These are phyloP conservation scores for Leuciscus waleckii DNA, from an alignment of 2,797 vertebrate genomes.

Conservation along the genomic window DNA sequence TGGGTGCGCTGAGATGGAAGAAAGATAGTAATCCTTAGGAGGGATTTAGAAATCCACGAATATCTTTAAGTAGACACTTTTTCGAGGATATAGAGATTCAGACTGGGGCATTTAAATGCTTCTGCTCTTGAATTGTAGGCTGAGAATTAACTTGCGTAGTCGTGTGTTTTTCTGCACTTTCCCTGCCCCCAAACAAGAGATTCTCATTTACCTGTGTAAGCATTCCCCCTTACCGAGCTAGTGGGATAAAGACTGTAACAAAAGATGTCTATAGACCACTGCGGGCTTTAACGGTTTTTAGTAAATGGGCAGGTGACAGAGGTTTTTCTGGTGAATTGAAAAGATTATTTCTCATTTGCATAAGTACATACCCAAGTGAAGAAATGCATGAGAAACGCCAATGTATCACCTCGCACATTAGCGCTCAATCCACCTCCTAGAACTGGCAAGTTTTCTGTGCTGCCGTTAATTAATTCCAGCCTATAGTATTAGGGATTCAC, in stretches of 20 bases:
- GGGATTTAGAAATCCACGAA: conserved; percentile 78
- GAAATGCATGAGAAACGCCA: conserved; percentile 4
- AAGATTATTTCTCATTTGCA: conserved; percentile 47
- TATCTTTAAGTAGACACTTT: conserved; percentile 69
- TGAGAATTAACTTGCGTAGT: conserved; percentile 47
- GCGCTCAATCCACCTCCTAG: neutral
- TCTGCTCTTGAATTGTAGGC: conserved; percentile 39
- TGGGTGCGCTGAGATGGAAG: conserved; percentile 70
- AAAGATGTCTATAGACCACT: conserved; percentile 23
- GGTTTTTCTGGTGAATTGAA: conserved; percentile 31
- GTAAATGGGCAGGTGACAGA: conserved; percentile 9
- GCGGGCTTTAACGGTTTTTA: conserved; percentile 24
- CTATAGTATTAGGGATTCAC: neutral
- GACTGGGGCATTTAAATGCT: conserved; percentile 21
- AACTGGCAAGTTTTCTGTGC: neutral
- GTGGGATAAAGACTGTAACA: conserved; percentile 5
- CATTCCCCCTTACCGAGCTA: conserved; percentile 17
- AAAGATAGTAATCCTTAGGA: conserved; percentile 79
- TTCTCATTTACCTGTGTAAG: conserved; percentile 49
- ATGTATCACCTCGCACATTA: conserved; percentile 4
- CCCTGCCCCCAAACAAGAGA: conserved; percentile 63
- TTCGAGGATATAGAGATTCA: conserved; percentile 25
- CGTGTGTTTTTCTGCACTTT: conserved; percentile 40
- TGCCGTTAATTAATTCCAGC: neutral
- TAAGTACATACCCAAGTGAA: conserved; percentile 26